Conservation (phyloP, 1,140 invertebrate genomes). For the Physella acuta region DNA sequence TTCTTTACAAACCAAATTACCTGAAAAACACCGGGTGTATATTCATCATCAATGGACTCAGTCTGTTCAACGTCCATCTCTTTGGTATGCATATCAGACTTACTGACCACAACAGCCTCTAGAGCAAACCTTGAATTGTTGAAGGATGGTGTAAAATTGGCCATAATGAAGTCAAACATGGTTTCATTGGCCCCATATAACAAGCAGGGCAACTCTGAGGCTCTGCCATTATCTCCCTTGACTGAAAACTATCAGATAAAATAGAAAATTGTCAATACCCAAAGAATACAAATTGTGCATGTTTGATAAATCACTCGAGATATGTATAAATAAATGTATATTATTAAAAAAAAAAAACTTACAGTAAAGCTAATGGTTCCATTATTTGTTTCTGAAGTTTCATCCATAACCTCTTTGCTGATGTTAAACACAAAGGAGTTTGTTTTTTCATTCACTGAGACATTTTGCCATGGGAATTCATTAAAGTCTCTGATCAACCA, state of each 20-base stretch:
- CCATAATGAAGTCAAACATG: slow-evolving; percentile 67
- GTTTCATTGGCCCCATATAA: slow-evolving; percentile 69
- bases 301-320: too few species aligned
- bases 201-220: slow-evolving; percentile 64
- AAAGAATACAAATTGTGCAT: too few species aligned
- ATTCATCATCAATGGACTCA: slow-evolving; percentile 72
- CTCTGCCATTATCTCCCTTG: slow-evolving; percentile 33
- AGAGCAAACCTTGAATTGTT: slow-evolving; percentile 66
- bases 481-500: slow-evolving; percentile 39
- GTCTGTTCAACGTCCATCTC: slow-evolving; percentile 57
- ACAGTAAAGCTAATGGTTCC: slow-evolving; percentile 18
- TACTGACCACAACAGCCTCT: slow-evolving; percentile 62
- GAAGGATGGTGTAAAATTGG: slow-evolving; percentile 64
- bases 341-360: neutral
- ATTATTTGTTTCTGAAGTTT: neutral
- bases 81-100: slow-evolving; percentile 47
- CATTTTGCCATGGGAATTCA: slow-evolving; percentile 35
- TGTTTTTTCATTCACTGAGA: slow-evolving; percentile 9
- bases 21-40: slow-evolving; percentile 73
- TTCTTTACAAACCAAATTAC: slow-evolving; percentile 61
- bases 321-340: neutral
- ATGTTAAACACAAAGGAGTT: slow-evolving; percentile 30
- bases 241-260: slow-evolving; percentile 48
- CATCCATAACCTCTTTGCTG: neutral
- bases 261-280: too few species aligned